phyloP scores from a whole-genome alignment of 2,797 vertebrate species.

The Xenopus petersii region DNA sequence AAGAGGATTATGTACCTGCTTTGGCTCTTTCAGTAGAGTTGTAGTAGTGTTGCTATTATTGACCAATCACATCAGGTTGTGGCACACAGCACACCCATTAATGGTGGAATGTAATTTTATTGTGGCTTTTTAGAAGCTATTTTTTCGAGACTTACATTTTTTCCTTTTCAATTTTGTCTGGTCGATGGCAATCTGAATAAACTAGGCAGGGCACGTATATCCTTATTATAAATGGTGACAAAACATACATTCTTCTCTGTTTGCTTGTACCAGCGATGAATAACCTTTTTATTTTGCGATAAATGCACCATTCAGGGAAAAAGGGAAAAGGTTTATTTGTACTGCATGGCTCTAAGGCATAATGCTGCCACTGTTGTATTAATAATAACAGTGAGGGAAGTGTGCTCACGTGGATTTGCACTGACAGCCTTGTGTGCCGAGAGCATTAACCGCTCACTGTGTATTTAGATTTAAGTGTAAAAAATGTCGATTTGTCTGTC shows the following conservation, averaged over 20 bases:
- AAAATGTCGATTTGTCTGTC: no score
- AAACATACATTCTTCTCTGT: conserved; percentile 25
- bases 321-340: conserved; percentile 21
- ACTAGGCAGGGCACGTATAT: neutral
- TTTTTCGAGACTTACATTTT: no score
- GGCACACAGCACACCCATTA: no score
- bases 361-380: conserved; percentile 18
- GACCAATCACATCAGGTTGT: no score
- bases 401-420: neutral
- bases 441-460: neutral
- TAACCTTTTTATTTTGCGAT: conserved; percentile 30
- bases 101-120: no score
- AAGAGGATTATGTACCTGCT: no score
- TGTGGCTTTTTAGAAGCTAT: no score
- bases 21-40: no score
- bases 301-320: conserved; percentile 31
- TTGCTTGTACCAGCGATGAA: conserved; percentile 27
- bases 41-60: no score
- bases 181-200: neutral
- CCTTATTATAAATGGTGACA: neutral
- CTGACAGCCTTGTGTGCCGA: conserved; percentile 1
- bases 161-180: no score
- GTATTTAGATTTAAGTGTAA: neutral
- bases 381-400: conserved; percentile 9
- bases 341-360: conserved; percentile 10